Conservation (phyloP, 2,888 invertebrate species). For the Drosophila paranaensis region DNA sequence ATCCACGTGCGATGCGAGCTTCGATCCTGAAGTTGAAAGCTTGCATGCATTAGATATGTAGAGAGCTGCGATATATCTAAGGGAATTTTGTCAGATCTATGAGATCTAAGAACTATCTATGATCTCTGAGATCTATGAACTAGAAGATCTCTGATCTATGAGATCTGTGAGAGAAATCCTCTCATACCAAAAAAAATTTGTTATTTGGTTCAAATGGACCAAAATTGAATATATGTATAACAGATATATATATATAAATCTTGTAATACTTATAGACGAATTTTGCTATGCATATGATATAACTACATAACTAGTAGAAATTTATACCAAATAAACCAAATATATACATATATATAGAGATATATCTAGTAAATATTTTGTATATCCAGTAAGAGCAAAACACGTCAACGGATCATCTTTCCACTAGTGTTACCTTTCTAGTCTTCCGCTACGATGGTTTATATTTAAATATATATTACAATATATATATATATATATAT, state of each 20-base stretch:
- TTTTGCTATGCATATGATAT: conserved; percentile 43
- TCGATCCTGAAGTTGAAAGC: conserved; percentile 83
- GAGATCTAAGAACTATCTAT: conserved; percentile 19
- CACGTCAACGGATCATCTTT: conserved; percentile 70
- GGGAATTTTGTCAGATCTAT: conserved; percentile 5
- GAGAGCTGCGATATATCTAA: conserved; percentile 6
- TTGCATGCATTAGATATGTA: conserved; percentile 77
- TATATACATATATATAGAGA: background rate
- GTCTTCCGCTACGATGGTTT: conserved; percentile 71
- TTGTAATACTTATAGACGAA: conserved; percentile 34
- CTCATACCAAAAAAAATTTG: conserved; percentile 26
- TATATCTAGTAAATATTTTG: conserved; percentile 6
- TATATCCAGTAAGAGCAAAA: conserved; percentile 40
- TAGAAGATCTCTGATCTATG: conserved; percentile 26
- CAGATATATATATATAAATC: conserved; percentile 13
- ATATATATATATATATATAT: background rate
- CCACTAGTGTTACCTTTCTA: conserved; percentile 79
- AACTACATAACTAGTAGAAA: conserved; percentile 26
- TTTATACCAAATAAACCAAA: conserved; percentile 25
- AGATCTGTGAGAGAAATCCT: conserved; percentile 28
- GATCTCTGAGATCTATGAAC: background rate
- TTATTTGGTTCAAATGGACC: conserved; percentile 19
- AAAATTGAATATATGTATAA: conserved; percentile 15
- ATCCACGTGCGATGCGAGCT: conserved; percentile 86
- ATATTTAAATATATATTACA: conserved; percentile 24